phyloP scores from a whole-genome alignment of 2,888 invertebrate species.

The Anodontia alba region DNA sequence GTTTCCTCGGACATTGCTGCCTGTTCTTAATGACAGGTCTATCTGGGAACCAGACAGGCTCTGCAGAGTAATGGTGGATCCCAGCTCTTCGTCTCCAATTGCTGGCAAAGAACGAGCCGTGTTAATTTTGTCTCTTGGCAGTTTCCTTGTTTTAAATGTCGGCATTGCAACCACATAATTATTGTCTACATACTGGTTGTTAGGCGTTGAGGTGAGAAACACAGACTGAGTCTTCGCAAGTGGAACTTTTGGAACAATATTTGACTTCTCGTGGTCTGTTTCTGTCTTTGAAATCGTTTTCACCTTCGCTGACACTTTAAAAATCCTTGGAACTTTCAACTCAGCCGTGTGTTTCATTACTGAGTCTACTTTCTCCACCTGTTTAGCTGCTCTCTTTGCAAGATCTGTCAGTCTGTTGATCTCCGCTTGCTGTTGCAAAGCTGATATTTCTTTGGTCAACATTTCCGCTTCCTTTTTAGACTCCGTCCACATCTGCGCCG shows the following conservation, averaged over 20 bases:
- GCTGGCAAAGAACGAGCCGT: not conserved
- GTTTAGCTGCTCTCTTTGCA: constrained; percentile 46
- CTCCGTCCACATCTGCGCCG: constrained; percentile 48
- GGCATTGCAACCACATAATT: not conserved
- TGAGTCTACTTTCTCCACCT: constrained; percentile 55
- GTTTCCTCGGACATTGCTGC: not conserved
- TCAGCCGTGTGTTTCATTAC: constrained; percentile 51
- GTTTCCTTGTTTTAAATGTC: not conserved
- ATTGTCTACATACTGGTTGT: not conserved
- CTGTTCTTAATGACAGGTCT: not conserved
- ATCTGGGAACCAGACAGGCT: constrained; percentile 2
- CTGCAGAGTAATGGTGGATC: not conserved
- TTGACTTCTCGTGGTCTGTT: constrained; percentile 11
- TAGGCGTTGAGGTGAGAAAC: constrained; percentile 53
- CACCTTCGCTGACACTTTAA: constrained; percentile 44
- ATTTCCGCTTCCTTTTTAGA: constrained; percentile 47
- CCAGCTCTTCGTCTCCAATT: not conserved
- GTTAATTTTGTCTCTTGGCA: not conserved
- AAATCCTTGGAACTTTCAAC: constrained; percentile 51
- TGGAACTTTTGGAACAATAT: not conserved
- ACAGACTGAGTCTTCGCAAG: constrained; percentile 24
- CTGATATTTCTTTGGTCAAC: constrained; percentile 40
- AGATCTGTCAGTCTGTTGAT: constrained; percentile 50
- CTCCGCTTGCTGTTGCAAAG: constrained; percentile 54
- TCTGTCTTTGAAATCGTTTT: constrained; percentile 21